Evolutionary conservation across 1,140 invertebrate species (phyloP), one percentile per base, ranked within the genome.

Genomic region (Heliconius melpomene): DNA sequence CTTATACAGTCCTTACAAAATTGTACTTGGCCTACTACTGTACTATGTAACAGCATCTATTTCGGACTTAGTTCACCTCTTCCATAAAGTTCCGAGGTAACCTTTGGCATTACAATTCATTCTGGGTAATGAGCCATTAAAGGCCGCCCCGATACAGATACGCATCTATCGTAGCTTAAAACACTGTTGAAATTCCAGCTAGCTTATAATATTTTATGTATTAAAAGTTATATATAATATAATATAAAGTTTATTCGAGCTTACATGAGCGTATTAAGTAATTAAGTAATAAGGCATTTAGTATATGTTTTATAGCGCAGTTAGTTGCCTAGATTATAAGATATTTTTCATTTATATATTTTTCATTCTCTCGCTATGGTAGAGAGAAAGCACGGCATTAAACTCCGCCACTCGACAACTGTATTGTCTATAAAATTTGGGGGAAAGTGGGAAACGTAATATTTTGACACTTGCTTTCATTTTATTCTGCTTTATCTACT

Each of bases 41-140:
- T 66, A 66, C 60, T 29, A 66, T 66, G 60, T 66, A 66, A 66
- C 29, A 7, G 60, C 26, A 29, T 9, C 26, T 66, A 66, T 66
- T 29, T 66, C 26, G 60, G 23, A 66, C 60, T 29, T 29, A 29
- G 60, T 66, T 66, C 60, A 66, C 26, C 60, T 66, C 60, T 40
- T 72, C 74, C 74, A 29, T 54, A 54, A 54, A 76, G 71, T 40
- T 75, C 36, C 20, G 32, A 32, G 13, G 32, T 79, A 66, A 71
- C 78, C 78, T 75, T 75, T 75, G 72, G 38, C 32, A 75, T 79
- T 71, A 75, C 73, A 74, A 79, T 74, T 75, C 78, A 74, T 75
- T 60, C 36, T 38, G 66, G 2, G 60, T 79, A 79, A 79, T 75
- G 78, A 79, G 26, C 78, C 73, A 79, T 79, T 71, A 75, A 75